Percentiles rank a stretch among this genome's conserved stretches.
Conservation (phyloP, 2,797 vertebrate species). For the Epinephelus malabaricus region DNA sequence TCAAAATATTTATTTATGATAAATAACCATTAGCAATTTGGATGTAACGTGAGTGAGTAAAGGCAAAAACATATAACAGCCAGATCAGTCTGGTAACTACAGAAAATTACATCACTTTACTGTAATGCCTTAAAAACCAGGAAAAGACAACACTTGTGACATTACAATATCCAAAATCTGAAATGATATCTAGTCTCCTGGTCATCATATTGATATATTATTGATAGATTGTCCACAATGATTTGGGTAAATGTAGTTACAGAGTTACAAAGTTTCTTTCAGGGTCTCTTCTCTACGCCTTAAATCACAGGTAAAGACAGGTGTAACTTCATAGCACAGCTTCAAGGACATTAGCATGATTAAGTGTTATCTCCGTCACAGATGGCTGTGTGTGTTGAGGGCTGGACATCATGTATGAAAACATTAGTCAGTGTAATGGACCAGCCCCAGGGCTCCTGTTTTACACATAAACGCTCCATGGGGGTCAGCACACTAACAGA, state of each 20-base stretch:
- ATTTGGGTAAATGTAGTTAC: neutral
- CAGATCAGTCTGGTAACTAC: too few species aligned
- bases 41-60: too few species aligned
- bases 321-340: neutral
- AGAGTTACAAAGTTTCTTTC: neutral
- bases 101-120: too few species aligned
- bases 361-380: neutral
- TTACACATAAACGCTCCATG: conserved; percentile 41
- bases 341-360: neutral
- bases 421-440: conserved; percentile 40
- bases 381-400: neutral
- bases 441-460: conserved; percentile 39
- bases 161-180: too few species aligned
- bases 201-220: too few species aligned
- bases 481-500: conserved; percentile 48
- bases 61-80: too few species aligned
- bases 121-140: too few species aligned
- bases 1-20: too few species aligned
- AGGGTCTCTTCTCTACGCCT: neutral
- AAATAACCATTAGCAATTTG: too few species aligned
- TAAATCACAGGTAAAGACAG: neutral
- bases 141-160: too few species aligned
- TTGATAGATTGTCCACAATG: too few species aligned
- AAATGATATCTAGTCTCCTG: too few species aligned
- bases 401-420: conserved; percentile 35